Base-by-base conservation (phyloP, 1,140 invertebrate species). In the Mya arenaria region DNA sequence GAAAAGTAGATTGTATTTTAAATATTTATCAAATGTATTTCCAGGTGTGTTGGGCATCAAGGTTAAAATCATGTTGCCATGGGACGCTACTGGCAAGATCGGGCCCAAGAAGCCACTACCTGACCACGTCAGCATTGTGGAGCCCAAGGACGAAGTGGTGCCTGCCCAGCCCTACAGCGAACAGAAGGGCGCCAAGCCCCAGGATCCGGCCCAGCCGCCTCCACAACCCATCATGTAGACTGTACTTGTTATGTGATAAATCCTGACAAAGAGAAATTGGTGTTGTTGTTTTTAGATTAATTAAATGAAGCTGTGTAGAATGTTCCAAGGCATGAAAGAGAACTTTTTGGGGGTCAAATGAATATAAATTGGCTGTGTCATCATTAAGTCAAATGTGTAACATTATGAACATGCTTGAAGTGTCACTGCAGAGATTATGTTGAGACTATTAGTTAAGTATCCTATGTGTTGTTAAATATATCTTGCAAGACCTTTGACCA, bases 51-150 rank as follows among this genome's bases (percentile, higher is more conserved):
- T 96, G 83, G 96, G 96, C 71, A 96, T 99, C 90, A 99, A 99
- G 94, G 98, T 99, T 0, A 99, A 99, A 94, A 99, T 99, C 92
- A 99, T 99, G 99, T 95, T 99, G 92, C 98, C 98, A 39, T 98
- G 97, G 95, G 99, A 99, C 94, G 96, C 97, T 63, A 96, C 96
- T 92, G 99, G 99, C 91, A 99, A 99, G 94, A 97, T 95, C 89
- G 99, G 99, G 82, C 99, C 99, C 37, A 99, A 99, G 94, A 96
- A 96, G 90, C 98, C 98, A 55, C 95, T 99, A 82, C 99, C 99
- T 72, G 99, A 99, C 93, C 96, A 99, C 93, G 97, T 99, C 84
- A 96, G 95, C 86, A 98, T 99, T 87, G 96, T 97, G 37, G 97
- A 99, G 94, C 98, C 98, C 56, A 99, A 99, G 93, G 94, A 95